Evolutionary conservation across 2,888 invertebrate species (phyloP).

Genomic region (Dolichomitus sp.): DNA sequence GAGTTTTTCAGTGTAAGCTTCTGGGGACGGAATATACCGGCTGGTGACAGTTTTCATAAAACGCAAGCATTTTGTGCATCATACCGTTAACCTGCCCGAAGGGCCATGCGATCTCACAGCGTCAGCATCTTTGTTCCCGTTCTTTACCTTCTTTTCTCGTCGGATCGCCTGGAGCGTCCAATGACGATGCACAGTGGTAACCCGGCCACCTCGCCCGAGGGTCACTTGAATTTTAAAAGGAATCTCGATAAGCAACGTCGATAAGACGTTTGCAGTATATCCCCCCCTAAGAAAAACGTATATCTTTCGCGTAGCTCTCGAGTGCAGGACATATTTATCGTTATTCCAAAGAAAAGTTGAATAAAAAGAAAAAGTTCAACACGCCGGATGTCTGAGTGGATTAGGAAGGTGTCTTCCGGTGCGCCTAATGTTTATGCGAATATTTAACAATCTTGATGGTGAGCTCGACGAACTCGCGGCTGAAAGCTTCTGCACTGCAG

Average conservation of each 20-base stretch:
- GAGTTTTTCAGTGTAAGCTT: neutral
- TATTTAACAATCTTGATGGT: slow-evolving; percentile 64
- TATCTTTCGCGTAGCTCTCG: neutral
- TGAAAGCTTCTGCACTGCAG: neutral
- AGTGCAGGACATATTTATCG: slow-evolving; percentile 28
- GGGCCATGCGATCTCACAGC: neutral
- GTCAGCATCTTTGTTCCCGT: slow-evolving; percentile 23
- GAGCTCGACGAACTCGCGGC: slow-evolving; percentile 52
- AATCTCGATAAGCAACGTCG: slow-evolving; percentile 29
- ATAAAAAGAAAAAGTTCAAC: slow-evolving; percentile 29
- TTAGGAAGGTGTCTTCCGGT: slow-evolving; percentile 44
- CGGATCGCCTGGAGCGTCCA: slow-evolving; percentile 28
- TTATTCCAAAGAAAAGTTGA: neutral
- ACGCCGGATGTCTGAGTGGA: slow-evolving; percentile 48
- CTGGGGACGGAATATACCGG: neutral
- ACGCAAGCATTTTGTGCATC: slow-evolving; percentile 21
- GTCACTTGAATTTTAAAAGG: slow-evolving; percentile 35
- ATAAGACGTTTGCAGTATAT: slow-evolving; percentile 17
- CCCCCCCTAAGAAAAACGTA: neutral
- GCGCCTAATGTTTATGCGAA: slow-evolving; percentile 60
- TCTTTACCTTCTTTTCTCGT: slow-evolving; percentile 16
- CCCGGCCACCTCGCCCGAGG: slow-evolving; percentile 2
- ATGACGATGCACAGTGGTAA: slow-evolving; percentile 5
- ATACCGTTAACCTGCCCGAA: slow-evolving; percentile 7
- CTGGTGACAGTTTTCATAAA: slow-evolving; percentile 6